phyloP scores from a whole-genome alignment of 2,888 invertebrate genomes.

The Atrina japonica region DNA sequence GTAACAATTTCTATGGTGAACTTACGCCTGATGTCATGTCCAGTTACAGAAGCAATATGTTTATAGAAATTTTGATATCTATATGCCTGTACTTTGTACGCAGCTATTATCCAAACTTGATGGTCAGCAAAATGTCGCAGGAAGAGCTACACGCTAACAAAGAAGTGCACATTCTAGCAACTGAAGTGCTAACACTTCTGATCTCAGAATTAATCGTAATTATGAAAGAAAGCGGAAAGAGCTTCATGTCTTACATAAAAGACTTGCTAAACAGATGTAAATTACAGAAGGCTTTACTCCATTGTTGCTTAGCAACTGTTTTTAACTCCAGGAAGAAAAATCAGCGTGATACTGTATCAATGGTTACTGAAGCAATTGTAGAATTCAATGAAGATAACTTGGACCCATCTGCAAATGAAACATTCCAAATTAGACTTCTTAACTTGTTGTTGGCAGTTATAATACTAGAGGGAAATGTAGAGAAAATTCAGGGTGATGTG shows the following conservation, averaged over 20 bases:
- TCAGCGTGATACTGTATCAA: conserved; percentile 71
- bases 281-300: conserved; percentile 91
- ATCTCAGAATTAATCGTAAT: conserved; percentile 88
- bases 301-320: conserved; percentile 90
- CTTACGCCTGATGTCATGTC: conserved; percentile 85
- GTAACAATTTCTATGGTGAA: conserved; percentile 82
- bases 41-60: conserved; percentile 89
- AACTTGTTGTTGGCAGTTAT: conserved; percentile 87
- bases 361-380: conserved; percentile 89
- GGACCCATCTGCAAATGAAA: conserved; percentile 73
- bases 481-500: conserved; percentile 65
- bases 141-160: conserved; percentile 88
- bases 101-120: conserved; percentile 87
- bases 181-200: conserved; percentile 88
- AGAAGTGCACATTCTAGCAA: conserved; percentile 85
- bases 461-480: conserved; percentile 88
- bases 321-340: conserved; percentile 80
- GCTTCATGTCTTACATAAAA: conserved; percentile 88
- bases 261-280: conserved; percentile 88
- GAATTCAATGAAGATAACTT: conserved; percentile 85
- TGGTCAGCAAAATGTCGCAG: conserved; percentile 85
- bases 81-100: conserved; percentile 90
- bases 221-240: conserved; percentile 88
- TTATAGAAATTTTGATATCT: conserved; percentile 88
- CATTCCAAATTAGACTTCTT: conserved; percentile 78